Evolutionary conservation across 2,888 invertebrate species (phyloP).

Genomic region (Dicyrtomina minuta): DNA sequence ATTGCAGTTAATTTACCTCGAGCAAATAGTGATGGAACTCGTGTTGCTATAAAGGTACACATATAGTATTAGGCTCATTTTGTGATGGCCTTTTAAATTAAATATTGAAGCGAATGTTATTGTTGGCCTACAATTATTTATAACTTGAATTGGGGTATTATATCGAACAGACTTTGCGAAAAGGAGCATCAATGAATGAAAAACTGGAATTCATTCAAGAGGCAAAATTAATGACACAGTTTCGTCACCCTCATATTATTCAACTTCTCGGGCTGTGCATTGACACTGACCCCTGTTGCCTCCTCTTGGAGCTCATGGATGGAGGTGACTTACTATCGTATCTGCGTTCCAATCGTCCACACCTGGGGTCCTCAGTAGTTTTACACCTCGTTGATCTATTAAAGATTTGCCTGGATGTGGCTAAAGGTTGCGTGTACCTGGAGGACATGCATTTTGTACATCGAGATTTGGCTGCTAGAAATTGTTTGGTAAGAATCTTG

Average conservation of each 20-base stretch:
- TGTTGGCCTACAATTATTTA: too few relatives aligned
- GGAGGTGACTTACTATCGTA: slow-evolving; percentile 93
- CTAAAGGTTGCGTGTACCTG: slow-evolving; percentile 89
- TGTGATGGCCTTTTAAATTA: neutral
- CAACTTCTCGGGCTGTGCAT: slow-evolving; percentile 90
- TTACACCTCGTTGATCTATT: slow-evolving; percentile 81
- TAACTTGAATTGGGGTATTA: slow-evolving; percentile 1
- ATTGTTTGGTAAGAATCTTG: slow-evolving; percentile 74
- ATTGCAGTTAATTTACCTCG: slow-evolving; percentile 69
- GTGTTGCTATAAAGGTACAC: slow-evolving; percentile 88
- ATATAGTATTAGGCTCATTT: too few relatives aligned
- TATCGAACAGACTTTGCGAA: slow-evolving; percentile 74
- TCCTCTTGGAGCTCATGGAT: slow-evolving; percentile 97
- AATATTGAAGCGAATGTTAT: too few relatives aligned
- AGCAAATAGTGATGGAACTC: slow-evolving; percentile 61
- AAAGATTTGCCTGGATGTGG: slow-evolving; percentile 92
- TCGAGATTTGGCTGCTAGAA: slow-evolving; percentile 91
- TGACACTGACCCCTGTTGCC: slow-evolving; percentile 87
- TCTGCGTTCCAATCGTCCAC: slow-evolving; percentile 76
- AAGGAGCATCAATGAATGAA: slow-evolving; percentile 86
- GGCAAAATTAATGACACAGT: slow-evolving; percentile 95
- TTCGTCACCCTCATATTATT: slow-evolving; percentile 93
- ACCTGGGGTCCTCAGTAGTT: slow-evolving; percentile 61
- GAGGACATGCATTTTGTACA: slow-evolving; percentile 98
- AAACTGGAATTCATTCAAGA: too few relatives aligned